Conservation (phyloP, 1,140 invertebrate genomes). For the Oscheius sp. region DNA sequence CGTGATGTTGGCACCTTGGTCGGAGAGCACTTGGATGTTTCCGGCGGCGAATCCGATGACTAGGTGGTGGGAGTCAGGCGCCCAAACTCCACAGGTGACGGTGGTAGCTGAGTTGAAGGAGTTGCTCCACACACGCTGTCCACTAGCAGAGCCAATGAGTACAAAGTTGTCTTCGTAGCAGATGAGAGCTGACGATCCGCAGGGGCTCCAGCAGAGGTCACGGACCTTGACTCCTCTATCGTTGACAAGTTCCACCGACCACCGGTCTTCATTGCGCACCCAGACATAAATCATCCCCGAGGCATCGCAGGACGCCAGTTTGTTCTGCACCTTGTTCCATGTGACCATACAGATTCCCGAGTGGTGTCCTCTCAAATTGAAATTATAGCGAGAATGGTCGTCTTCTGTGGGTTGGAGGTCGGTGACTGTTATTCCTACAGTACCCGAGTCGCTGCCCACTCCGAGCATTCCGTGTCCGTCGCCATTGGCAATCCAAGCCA, state of each 20-base stretch:
- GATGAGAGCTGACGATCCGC: conserved; percentile 94
- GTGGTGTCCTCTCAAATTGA: conserved; percentile 91
- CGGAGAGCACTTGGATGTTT: conserved; percentile 53
- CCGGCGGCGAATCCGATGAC: conserved; percentile 55
- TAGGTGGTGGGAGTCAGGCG: conserved; percentile 89
- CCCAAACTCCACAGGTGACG: conserved; percentile 87
- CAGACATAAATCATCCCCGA: conserved; percentile 94
- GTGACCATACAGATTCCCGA: conserved; percentile 88
- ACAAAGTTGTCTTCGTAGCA: conserved; percentile 74
- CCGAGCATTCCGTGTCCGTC: conserved; percentile 36
- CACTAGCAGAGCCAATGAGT: conserved; percentile 75
- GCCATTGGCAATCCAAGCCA: conserved; percentile 28
- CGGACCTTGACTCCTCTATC: conserved; percentile 83
- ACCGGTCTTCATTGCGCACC: conserved; percentile 97
- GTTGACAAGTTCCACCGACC: conserved; percentile 98
- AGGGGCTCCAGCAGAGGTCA: conserved; percentile 96
- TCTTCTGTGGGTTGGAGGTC: conserved; percentile 32
- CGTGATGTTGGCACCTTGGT: conserved; percentile 53
- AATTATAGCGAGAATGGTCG: conserved; percentile 82
- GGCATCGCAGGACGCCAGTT: conserved; percentile 87
- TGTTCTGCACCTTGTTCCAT: conserved; percentile 99
- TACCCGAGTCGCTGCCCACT: conserved; percentile 47
- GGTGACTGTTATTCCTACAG: conserved; percentile 52
- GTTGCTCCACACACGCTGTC: conserved; percentile 95
- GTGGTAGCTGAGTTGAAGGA: conserved; percentile 75